Evolutionary conservation across 2,888 invertebrate genomes (phyloP), one percentile per base, ranked within the genome.

Genomic region (Chironomus riparius): DNA sequence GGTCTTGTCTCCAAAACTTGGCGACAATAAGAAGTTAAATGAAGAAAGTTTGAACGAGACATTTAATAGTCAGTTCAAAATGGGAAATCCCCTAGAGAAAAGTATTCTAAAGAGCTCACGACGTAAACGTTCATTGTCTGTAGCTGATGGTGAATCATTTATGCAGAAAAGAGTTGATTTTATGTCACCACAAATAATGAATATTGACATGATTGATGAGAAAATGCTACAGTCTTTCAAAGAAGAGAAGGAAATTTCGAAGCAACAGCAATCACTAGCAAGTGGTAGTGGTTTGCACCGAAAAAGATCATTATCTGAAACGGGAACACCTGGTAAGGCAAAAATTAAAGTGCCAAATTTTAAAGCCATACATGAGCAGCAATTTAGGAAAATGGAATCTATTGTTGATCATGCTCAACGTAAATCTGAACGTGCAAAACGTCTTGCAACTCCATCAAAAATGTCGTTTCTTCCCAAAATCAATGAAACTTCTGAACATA

Each of bases 371-470:
- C 92, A 92, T 80, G 86, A 89, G 81, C 87, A 86, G 79, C 86
- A 87, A 74, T 91, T 89, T 80, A 86, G 86, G 38, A 87, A 87
- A 83, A 89, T 91, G 89, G 91, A 91, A 83, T 90, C 89, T 13
- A 81, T 92, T 15, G 82, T 86, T 62, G 89, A 91, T 80, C 87
- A 89, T 80, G 85, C 88, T 2, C 80, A 82, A 21, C 81, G 85
- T 0, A 86, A 84, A 78, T 82, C 82, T 4, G 80, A 82, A 73
- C 82, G 86, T 4, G 61, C 62, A 15, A 72, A 65, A 28, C 28
- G 56, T 81, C 78, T 79, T 79, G 80, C 80, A 82, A 80, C 78
- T 87, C 77, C 85, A 82, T 65, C 65, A n/a, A 65, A 24, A 65
- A 5, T 56, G 2, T 6, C 15, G 4, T 10, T n/a, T 2, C 13